These are phyloP conservation scores for Standfussiana lucernea DNA, from an alignment of 2,888 invertebrate species.

Conservation along the genomic window DNA sequence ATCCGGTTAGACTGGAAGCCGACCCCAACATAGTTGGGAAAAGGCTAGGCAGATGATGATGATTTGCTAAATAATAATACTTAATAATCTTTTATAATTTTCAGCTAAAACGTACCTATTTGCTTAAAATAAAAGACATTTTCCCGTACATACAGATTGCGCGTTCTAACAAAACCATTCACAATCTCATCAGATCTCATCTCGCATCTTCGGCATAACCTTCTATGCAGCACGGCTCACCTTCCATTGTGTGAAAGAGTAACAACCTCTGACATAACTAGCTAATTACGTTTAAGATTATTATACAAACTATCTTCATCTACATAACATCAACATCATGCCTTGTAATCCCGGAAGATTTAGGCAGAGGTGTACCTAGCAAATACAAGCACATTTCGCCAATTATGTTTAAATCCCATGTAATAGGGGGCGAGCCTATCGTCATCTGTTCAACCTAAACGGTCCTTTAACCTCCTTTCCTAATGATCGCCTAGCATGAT, in stretches of 20 bases:
- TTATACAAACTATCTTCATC: slow-evolving; percentile 55
- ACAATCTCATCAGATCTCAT: slow-evolving; percentile 18
- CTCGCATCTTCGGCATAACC: slow-evolving; percentile 32
- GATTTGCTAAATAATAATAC: too few relatives aligned
- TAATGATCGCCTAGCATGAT: slow-evolving; percentile 25
- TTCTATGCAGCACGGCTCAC: slow-evolving; percentile 10
- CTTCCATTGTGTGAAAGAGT: slow-evolving; percentile 46
- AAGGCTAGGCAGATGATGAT: too few relatives aligned
- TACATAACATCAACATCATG: too few relatives aligned
- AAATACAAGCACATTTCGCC: too few relatives aligned
- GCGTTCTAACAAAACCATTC: slow-evolving; percentile 4
- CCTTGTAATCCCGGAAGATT: too few relatives aligned
- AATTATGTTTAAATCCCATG: too few relatives aligned
- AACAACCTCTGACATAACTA: slow-evolving; percentile 61
- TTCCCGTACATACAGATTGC: background rate
- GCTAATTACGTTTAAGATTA: slow-evolving; percentile 51
- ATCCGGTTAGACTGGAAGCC: too few relatives aligned
- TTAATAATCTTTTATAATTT: too few relatives aligned
- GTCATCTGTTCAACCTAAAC: slow-evolving; percentile 22
- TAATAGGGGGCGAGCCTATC: too few relatives aligned
- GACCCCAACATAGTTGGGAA: too few relatives aligned
- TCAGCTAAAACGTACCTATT: background rate
- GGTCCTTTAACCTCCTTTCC: slow-evolving; percentile 26
- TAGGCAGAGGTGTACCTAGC: too few relatives aligned
- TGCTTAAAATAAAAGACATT: background rate